Evolutionary conservation across 2,113 vertebrate species (phyloP).

Genomic region (Takifugu flavidus): DNA sequence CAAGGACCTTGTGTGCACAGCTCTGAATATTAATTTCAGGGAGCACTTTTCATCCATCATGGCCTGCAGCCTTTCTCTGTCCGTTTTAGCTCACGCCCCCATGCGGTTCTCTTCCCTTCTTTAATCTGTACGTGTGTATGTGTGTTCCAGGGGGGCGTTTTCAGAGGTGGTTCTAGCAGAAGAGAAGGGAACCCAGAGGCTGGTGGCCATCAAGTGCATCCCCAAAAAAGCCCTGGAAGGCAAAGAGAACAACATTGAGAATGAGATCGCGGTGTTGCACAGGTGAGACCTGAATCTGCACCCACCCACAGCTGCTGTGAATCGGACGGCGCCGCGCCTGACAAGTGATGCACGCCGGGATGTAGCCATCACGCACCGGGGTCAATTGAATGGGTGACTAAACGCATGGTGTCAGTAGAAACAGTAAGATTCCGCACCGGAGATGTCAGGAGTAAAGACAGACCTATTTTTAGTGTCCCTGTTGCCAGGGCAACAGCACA

Average conservation of each 20-base stretch:
- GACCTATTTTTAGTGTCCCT: conserved; percentile 81
- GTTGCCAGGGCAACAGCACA: conserved; percentile 79
- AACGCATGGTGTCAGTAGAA: conserved; percentile 71
- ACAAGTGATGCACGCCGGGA: conserved; percentile 5
- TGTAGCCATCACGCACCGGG: conserved; percentile 20
- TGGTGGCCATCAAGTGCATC: conserved; percentile 97
- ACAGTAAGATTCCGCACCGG: conserved; percentile 72
- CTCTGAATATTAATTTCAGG: neutral
- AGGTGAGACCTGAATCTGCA: conserved; percentile 74
- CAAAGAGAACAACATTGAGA: conserved; percentile 96
- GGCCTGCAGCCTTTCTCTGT: conserved; percentile 2
- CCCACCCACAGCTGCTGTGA: neutral
- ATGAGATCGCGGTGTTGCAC: conserved; percentile 93
- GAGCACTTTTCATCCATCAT: neutral
- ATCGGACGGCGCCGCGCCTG: conserved; percentile 1
- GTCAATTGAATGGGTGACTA: conserved; percentile 59
- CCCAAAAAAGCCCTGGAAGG: conserved; percentile 94
- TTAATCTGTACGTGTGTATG: conserved; percentile 4
- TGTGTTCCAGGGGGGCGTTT: conserved; percentile 86
- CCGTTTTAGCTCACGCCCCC: conserved; percentile 18
- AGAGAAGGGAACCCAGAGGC: conserved; percentile 86
- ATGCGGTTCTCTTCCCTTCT: conserved; percentile 13
- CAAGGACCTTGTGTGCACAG: neutral
- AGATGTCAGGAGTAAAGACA: conserved; percentile 80
- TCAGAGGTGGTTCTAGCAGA: conserved; percentile 96